Conservation (phyloP, 2,113 vertebrate genomes). For the Engystomops pustulosus region DNA sequence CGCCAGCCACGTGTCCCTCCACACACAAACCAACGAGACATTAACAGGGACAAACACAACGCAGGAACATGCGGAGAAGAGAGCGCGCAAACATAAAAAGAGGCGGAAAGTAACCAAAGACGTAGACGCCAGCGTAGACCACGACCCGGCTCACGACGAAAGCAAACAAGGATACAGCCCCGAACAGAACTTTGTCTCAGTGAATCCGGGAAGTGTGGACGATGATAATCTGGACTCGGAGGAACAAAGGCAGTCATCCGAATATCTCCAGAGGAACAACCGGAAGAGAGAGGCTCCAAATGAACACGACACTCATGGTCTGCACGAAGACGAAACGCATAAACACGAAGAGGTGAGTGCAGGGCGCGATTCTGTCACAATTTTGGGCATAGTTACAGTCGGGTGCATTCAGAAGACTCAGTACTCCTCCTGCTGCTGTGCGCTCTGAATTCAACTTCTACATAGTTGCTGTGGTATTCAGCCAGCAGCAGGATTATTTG, state of each 20-base stretch:
- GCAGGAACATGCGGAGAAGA: conserved; percentile 72
- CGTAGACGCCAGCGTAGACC: conserved; percentile 68
- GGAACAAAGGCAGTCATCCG: conserved; percentile 60
- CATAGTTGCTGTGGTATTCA: too few relatives aligned
- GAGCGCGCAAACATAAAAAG: conserved; percentile 72
- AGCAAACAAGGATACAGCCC: conserved; percentile 74
- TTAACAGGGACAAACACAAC: conserved; percentile 74
- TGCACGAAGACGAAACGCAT: conserved; percentile 64
- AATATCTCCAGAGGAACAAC: conserved; percentile 66
- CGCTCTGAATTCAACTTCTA: too few relatives aligned
- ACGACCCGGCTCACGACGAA: conserved; percentile 64
- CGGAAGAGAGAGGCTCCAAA: conserved; percentile 73
- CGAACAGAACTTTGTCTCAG: conserved; percentile 63
- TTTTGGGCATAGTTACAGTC: too few relatives aligned
- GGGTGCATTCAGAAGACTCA: too few relatives aligned
- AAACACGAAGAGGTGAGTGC: conserved; percentile 71
- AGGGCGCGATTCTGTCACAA: too few relatives aligned
- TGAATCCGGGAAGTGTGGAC: conserved; percentile 57
- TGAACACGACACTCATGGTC: conserved; percentile 67
- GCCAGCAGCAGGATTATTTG: too few relatives aligned
- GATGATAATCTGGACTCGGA: conserved; percentile 69
- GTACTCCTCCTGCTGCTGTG: too few relatives aligned
- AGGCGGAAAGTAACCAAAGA: conserved; percentile 73
- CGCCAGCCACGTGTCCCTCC: conserved; percentile 61
- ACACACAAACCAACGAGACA: conserved; percentile 70